phyloP scores from a whole-genome alignment of 2,888 invertebrate genomes.

The Spodoptera littoralis region DNA sequence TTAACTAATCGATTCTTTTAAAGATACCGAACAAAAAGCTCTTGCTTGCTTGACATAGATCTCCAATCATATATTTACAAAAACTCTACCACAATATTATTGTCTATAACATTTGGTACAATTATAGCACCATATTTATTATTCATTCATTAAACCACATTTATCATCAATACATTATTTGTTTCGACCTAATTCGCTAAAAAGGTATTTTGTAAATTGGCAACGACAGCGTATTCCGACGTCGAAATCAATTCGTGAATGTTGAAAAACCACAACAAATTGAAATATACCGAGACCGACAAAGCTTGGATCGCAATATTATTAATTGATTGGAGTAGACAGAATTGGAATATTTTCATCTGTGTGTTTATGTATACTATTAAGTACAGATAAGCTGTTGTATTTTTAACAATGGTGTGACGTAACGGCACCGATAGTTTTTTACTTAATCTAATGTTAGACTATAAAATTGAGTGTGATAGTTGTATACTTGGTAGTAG shows the following conservation, averaged over 20 bases:
- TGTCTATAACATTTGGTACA: no score
- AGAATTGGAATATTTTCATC: slow-evolving; percentile 27
- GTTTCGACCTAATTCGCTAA: slow-evolving; percentile 48
- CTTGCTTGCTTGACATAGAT: no score
- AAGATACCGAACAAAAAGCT: no score
- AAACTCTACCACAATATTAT: background rate
- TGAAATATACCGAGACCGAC: slow-evolving; percentile 58
- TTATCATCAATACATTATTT: slow-evolving; percentile 40
- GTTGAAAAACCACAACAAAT: slow-evolving; percentile 64
- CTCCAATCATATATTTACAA: no score
- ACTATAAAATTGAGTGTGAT: no score
- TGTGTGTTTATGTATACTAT: slow-evolving; percentile 17
- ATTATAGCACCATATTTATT: no score
- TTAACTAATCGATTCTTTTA: no score
- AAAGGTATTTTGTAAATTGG: slow-evolving; percentile 54
- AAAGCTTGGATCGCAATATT: slow-evolving; percentile 45
- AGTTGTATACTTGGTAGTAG: no score
- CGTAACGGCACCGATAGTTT: background rate
- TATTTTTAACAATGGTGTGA: no score
- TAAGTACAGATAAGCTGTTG: background rate
- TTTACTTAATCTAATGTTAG: background rate
- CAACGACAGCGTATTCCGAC: slow-evolving; percentile 46
- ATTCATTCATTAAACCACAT: slow-evolving; percentile 7
- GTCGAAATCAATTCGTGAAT: slow-evolving; percentile 57
- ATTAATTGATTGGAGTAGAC: slow-evolving; percentile 55